Evolutionary conservation across 2,888 invertebrate genomes (phyloP), one percentile per base, ranked within the genome.

Genomic region (Caenorhabditis uteleia): DNA sequence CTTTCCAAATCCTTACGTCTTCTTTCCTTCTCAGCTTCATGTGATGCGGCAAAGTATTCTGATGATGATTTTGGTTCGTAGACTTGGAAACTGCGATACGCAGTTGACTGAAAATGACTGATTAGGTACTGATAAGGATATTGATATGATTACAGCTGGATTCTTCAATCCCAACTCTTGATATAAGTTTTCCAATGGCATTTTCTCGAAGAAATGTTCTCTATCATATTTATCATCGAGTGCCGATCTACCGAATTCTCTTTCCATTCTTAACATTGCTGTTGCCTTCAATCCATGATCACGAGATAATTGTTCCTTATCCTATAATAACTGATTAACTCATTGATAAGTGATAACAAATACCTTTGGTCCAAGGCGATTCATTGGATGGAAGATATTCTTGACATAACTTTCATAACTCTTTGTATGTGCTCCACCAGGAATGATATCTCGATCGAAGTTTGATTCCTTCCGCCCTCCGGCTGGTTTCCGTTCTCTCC

Each of bases 51-150:
- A 40, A 70, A 78, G 54, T 80, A 81, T 60, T 81, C 81, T 25
- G 70, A 74, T 1, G 78, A 77, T 33, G 73, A 70, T 49, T 81
- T 81, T 14, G 81, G 81, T 27, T 71, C 75, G 59, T 81, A 81
- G 4, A 81, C 81, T 23, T 76, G 80, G 40, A 68, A 81, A 38
- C 72, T 61, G 20, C 71, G 67, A 46, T 74, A 70, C 38, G 45
- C 50, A 12, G 66, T 55, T 1, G 59, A 33, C 65, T 70, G 49
- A 34, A 51, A 55, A 26, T 12, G 14, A 8, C 42, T 46, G 8
- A 70, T 20, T 38, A 14, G 8, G n/a, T 25, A 12, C 44, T 48
- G 23, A 46, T 38, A 39, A 21, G 26, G 14, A 26, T 12, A 14
- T 43, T 26, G 3, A 12, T 25, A 36, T 34, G 10, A 12, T 25